Base-by-base conservation (phyloP, 2,113 vertebrate genomes). In the Vulpes vulpes region DNA sequence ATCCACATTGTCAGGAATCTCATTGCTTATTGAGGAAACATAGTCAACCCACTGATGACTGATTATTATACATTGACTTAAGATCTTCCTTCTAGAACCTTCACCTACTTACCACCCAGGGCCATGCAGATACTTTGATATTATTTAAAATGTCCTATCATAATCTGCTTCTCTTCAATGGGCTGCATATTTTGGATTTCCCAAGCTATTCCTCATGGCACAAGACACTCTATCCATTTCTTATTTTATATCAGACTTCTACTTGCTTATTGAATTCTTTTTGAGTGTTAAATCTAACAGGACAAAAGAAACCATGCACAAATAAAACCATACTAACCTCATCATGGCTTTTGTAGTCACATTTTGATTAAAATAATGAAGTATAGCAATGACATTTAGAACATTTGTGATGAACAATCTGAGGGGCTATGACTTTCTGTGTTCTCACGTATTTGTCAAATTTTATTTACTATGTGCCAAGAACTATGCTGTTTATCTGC, bases 341-440 rank as follows among this genome's bases (percentile, higher is more conserved):
- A 65, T 32, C 4, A 16, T 16, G 20, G 12, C 7, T 90, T 94
- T 90, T 76, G 6, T 80, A 85, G 19, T 86, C 7, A 57, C 8
- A 78, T 78, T 93, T 92, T 81, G 15, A 97, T 62, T 92, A 91
- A 95, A 95, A 91, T 8, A 86, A 94, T 89, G 4, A 14, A 89
- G 49, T 91, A 16, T 17, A 23, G 2, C 25, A 86, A 69, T 67
- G 55, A 96, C 4, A 16, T n/a, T 95, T 81, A 87, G 86, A 90
- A 81, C 0, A 49, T 60, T 32, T 76, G 30, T 71, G 25, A 51
- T 49, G 30, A 80, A 27, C 3, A 55, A 55, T 60, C 43, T 71
- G 35, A 83, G 80, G 14, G 25, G 5, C 16, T 86, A 2, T 3
- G 16, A 67, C 10, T 95, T 53, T 93, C 27, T 10, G 11, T 82